Evolutionary conservation across 30 jellyfish, hydroid and myxozoan species (phyloP).

Genomic region (Aurelia aurita complex sp. Pacific): DNA sequence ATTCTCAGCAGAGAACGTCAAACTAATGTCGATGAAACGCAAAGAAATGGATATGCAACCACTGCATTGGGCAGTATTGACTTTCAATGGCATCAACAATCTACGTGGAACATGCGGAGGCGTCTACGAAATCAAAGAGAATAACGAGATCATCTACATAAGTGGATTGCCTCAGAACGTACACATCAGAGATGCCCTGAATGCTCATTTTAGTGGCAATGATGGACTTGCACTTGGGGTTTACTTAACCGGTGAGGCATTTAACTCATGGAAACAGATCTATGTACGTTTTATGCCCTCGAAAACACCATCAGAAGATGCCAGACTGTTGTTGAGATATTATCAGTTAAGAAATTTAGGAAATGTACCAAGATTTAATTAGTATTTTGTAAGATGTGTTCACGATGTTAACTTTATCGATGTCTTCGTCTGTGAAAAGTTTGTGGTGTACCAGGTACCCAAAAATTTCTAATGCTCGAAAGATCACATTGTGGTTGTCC

Average conservation of each 20-base stretch:
- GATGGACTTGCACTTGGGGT: constrained; percentile 90
- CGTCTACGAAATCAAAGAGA: constrained; percentile 88
- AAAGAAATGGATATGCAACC: constrained; percentile 81
- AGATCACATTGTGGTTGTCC: no score
- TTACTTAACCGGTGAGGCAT: constrained; percentile 65
- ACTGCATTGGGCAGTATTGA: constrained; percentile 80
- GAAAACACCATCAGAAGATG: constrained; percentile 87
- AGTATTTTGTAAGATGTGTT: background rate
- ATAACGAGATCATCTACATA: constrained; percentile 75
- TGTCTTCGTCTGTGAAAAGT: no score
- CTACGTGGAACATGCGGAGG: constrained; percentile 91
- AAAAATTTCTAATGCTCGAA: no score
- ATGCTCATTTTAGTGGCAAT: constrained; percentile 98
- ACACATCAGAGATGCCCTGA: constrained; percentile 93
- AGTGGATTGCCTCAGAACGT: constrained; percentile 97
- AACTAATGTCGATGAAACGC: constrained; percentile 81
- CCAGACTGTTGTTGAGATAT: constrained; percentile 82
- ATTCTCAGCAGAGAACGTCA: constrained; percentile 82
- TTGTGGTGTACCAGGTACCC: no score
- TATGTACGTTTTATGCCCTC: constrained; percentile 89
- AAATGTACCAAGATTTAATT: constrained; percentile 82
- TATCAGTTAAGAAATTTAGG: constrained; percentile 86
- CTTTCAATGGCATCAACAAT: constrained; percentile 84
- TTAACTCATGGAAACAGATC: constrained; percentile 52
- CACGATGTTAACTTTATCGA: no score